A percentile compares a stretch with the other conserved stretches of the same genome.
phyloP scores from a whole-genome alignment of 2,797 vertebrate species.

The Acanthornis magna region DNA sequence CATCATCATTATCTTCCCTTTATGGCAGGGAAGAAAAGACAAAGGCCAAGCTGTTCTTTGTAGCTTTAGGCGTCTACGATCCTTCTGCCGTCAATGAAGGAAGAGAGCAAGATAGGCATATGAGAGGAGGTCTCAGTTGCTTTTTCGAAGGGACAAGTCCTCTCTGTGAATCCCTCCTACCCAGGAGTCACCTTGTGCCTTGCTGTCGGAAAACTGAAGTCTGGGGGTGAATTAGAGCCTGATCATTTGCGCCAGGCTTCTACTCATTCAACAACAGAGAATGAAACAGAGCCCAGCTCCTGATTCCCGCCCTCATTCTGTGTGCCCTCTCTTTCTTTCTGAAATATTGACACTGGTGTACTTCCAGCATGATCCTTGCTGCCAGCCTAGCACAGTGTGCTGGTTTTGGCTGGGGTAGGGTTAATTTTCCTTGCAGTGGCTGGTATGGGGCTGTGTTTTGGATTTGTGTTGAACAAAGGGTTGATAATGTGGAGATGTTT shows the following conservation, averaged over 20 bases:
- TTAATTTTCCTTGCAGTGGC: not conserved
- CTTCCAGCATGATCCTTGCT: not conserved
- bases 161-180: not conserved
- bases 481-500: not conserved
- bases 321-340: not conserved
- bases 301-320: not conserved
- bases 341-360: rapidly evolving
- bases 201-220: not conserved
- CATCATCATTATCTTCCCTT: constrained; percentile 30
- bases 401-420: not conserved
- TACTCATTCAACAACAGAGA: rapidly evolving
- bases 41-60: constrained; percentile 23
- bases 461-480: not conserved
- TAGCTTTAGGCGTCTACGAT: not conserved
- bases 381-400: not conserved
- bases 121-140: not conserved
- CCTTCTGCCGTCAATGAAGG: not conserved
- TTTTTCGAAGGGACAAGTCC: not conserved
- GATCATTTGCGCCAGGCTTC: not conserved
- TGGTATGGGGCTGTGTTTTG: not conserved
- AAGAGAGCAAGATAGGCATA: not conserved
- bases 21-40: not conserved
- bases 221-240: not conserved
- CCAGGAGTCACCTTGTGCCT: not conserved
- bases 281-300: not conserved